A percentile compares a stretch with the other conserved stretches of the same genome.
These are phyloP conservation scores for Myotis davidii DNA, from an alignment of 2,113 vertebrate species.

Conservation along the genomic window DNA sequence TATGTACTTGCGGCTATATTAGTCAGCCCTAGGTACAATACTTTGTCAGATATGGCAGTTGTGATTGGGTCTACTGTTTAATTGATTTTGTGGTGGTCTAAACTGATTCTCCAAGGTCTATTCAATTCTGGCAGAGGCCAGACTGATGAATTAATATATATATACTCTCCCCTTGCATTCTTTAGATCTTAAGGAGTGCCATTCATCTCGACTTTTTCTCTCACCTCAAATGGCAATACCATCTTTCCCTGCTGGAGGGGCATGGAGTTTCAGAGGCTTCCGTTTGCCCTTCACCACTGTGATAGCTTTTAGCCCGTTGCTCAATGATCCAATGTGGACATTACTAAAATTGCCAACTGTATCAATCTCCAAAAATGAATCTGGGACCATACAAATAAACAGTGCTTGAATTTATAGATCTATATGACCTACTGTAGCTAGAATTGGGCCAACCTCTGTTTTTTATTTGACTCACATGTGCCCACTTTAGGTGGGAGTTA, in stretches of 20 bases:
- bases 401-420: not conserved
- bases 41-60: not conserved
- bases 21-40: not conserved
- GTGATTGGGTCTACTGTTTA: not conserved
- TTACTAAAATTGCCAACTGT: not conserved
- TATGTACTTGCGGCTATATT: not conserved
- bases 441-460: not conserved
- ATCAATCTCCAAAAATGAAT: not conserved
- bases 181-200: not conserved
- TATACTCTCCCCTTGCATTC: not conserved
- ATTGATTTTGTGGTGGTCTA: not conserved
- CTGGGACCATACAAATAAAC: not conserved
- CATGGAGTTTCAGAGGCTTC: not conserved
- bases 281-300: not conserved
- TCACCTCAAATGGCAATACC: not conserved
- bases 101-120: not conserved
- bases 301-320: not conserved
- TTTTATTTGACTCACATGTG: not conserved
- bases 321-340: not conserved
- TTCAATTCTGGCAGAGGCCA: not conserved
- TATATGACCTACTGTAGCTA: not conserved
- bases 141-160: not conserved
- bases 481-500: not conserved
- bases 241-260: fast-evolving
- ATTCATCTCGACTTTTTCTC: not conserved